Base-by-base conservation (phyloP, 2,797 vertebrate species). In the Silurus lanzhouensis region DNA sequence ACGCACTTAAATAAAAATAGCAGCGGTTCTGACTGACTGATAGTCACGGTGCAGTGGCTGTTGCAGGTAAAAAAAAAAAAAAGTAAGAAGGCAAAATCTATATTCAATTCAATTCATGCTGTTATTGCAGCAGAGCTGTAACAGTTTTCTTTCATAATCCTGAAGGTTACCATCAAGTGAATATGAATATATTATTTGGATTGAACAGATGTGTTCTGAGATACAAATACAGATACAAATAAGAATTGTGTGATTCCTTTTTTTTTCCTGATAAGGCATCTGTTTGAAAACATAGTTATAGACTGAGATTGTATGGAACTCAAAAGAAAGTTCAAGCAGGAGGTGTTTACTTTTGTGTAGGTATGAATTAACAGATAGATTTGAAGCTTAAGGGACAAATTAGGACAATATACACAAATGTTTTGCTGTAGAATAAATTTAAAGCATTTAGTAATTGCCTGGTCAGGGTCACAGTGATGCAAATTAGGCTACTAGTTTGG, bases 1-100 rank as follows among this genome's bases (percentile, higher is more conserved):
- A 44, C 14, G 67, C 52, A 70, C 55, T 82, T 70, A 66, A 81
- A 66, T 82, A 68, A 82, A 82, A 82, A 82, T 82, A 70, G 80
- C 52, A 82, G 48, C 12, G 4, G 27, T 38, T 38, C 25, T 82
- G 80, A 82, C 80, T 70, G 80, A 67, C 15, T 55, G 17, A 70
- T 38, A 70, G 19, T 58, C 52, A 15, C 38, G 66, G 27, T 57
- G 55, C 20, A 44, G 81, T 68, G 27, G 46, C 1, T 0, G 27
- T 52, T 13, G 61, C 15, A 67, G 63, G 63, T 55, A 3, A 46
- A 48, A 78, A 27, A 61, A 71, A 71, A 68, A 70, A 52, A 61
- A 72, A 74, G 14, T n/a, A 77, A 76, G 27, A 66, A 2, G 46
- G 7, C 63, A 55, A 31, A n/a, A 19, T 82, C 20, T 82, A 31